phyloP scores from a whole-genome alignment of 2,888 invertebrate genomes.

The Drosophila ochracea region DNA sequence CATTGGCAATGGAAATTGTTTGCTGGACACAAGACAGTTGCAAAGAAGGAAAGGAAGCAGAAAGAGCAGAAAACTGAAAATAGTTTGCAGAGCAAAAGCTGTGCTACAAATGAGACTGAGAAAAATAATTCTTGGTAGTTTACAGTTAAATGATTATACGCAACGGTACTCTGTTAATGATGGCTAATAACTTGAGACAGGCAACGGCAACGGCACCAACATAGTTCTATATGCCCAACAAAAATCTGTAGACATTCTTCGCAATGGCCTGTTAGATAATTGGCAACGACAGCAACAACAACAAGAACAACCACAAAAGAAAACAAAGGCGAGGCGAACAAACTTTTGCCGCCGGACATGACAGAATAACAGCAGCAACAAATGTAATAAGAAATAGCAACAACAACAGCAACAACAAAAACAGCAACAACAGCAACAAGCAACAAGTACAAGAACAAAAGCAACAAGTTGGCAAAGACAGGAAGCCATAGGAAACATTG shows the following conservation, averaged over 20 bases:
- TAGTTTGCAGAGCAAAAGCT: slow-evolving; percentile 18
- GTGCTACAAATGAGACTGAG: slow-evolving; percentile 26
- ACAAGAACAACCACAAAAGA: slow-evolving; percentile 3
- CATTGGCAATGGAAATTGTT: slow-evolving; percentile 57
- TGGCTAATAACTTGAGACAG: slow-evolving; percentile 51
- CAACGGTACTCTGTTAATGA: slow-evolving; percentile 57
- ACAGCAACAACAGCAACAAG: slow-evolving; percentile 25
- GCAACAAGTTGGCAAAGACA: slow-evolving; percentile 59
- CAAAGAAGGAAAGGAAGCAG: neutral
- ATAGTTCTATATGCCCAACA: slow-evolving; percentile 16
- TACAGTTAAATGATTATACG: slow-evolving; percentile 49
- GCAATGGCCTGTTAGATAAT: slow-evolving; percentile 52
- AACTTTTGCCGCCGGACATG: slow-evolving; percentile 65
- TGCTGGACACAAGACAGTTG: slow-evolving; percentile 10
- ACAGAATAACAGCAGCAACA: slow-evolving; percentile 37
- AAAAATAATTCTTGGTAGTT: slow-evolving; percentile 29
- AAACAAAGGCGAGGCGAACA: slow-evolving; percentile 25
- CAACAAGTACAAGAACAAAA: slow-evolving; percentile 29
- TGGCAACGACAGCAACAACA: slow-evolving; percentile 31
- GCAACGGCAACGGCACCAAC: slow-evolving; percentile 25
- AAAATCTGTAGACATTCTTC: slow-evolving; percentile 34
- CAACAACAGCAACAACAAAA: slow-evolving; percentile 27
- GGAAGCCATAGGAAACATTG: slow-evolving; percentile 61
- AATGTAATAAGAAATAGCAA: slow-evolving; percentile 57
- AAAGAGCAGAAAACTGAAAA: slow-evolving; percentile 15